Conservation (phyloP, 2,113 vertebrate genomes). For the Platysteira castanea region DNA sequence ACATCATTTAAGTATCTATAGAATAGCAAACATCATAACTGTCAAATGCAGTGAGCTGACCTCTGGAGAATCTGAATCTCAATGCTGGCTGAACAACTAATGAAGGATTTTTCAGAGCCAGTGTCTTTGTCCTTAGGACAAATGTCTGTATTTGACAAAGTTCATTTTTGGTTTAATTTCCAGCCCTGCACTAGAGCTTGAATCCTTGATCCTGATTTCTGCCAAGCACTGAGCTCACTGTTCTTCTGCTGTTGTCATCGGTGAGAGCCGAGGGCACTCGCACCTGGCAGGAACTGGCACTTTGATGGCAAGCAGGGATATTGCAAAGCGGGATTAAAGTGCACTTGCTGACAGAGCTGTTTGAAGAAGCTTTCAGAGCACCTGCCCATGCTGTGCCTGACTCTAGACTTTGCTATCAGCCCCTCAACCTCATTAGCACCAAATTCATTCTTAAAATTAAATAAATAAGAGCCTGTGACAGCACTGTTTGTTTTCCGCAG, state of each 20-base stretch:
- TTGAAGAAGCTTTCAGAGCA: constrained; percentile 49
- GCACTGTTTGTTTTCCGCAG: background rate
- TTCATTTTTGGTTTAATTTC: background rate
- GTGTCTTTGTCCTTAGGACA: background rate
- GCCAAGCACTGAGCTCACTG: background rate
- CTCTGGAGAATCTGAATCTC: background rate
- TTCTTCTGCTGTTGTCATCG: constrained; percentile 1
- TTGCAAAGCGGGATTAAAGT: constrained; percentile 48
- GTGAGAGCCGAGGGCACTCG: constrained; percentile 15
- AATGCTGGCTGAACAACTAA: background rate
- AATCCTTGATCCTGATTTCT: constrained; percentile 6
- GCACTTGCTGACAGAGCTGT: constrained; percentile 32
- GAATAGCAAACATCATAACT: background rate
- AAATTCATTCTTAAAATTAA: constrained; percentile 28
- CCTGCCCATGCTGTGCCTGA: constrained; percentile 35
- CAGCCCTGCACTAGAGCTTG: background rate
- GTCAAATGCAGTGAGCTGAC: background rate
- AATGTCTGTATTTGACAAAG: background rate
- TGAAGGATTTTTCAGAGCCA: background rate
- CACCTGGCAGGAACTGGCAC: constrained; percentile 42
- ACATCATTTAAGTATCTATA: background rate
- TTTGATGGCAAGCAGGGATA: constrained; percentile 34
- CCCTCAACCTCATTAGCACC: constrained; percentile 34
- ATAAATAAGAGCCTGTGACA: constrained; percentile 3
- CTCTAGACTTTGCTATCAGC: constrained; percentile 5